These are phyloP conservation scores for Phania funesta DNA, from an alignment of 2,888 invertebrate species.

Conservation along the genomic window DNA sequence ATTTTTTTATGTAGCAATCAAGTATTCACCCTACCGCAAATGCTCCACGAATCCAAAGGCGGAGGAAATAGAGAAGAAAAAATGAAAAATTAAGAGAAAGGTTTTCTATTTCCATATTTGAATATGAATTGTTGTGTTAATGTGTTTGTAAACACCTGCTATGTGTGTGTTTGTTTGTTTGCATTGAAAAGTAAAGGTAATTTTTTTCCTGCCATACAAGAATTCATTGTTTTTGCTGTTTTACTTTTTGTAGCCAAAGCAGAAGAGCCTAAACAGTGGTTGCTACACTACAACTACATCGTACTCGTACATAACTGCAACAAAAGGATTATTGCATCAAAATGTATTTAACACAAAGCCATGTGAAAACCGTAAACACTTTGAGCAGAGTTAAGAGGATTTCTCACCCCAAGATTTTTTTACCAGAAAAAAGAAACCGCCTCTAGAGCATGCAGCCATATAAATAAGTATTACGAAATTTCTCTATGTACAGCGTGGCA, in stretches of 20 bases:
- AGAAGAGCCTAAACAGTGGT: slow-evolving; percentile 53
- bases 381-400: slow-evolving; percentile 43
- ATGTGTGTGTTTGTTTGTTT: neutral
- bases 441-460: neutral
- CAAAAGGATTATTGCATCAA: slow-evolving; percentile 63
- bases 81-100: slow-evolving; percentile 20
- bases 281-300: slow-evolving; percentile 32
- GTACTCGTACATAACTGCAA: too few relatives aligned
- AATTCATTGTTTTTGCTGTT: neutral
- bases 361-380: slow-evolving; percentile 60
- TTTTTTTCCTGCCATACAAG: slow-evolving; percentile 41
- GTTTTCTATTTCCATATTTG: slow-evolving; percentile 39
- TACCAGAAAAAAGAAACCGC: neutral
- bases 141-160: neutral
- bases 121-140: neutral
- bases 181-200: slow-evolving; percentile 45
- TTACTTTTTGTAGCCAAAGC: slow-evolving; percentile 46
- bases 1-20: slow-evolving; percentile 47
- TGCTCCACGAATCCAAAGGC: neutral
- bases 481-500: too few relatives aligned
- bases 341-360: slow-evolving; percentile 58
- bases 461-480: too few relatives aligned
- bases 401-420: slow-evolving; percentile 50
- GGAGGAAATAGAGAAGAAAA: neutral
- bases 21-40: slow-evolving; percentile 37